A percentile compares a stretch with the other conserved stretches of the same genome.
phyloP scores from a whole-genome alignment of 1,140 invertebrate genomes.

The Leguminivora glycinivorella region DNA sequence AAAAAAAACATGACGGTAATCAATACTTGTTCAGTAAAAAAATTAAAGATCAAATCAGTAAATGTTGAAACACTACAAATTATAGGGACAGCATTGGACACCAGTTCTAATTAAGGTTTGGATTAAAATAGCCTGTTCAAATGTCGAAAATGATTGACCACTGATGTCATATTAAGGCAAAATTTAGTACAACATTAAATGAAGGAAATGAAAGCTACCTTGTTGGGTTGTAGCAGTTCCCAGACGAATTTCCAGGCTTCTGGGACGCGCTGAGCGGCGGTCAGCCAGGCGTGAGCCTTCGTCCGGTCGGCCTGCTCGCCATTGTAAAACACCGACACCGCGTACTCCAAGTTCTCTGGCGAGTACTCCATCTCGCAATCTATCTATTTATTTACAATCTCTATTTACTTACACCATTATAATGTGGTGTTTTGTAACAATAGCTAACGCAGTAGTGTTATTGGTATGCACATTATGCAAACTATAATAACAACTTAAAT shows the following conservation, averaged over 20 bases:
- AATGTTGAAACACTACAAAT: not conserved
- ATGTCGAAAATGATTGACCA: not conserved
- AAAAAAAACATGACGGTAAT: not conserved
- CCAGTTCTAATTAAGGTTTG: not conserved
- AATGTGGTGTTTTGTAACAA: conserved; percentile 6
- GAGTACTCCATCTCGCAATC: conserved; percentile 68
- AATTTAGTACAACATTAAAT: conserved; percentile 20
- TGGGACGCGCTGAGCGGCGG: conserved; percentile 87
- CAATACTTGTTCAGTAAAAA: not conserved
- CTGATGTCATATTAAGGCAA: not conserved
- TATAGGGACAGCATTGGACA: not conserved
- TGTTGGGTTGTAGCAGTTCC: conserved; percentile 88
- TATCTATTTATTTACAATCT: not conserved
- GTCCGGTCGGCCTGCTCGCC: conserved; percentile 80
- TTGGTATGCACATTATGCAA: not conserved
- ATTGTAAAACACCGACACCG: conserved; percentile 77
- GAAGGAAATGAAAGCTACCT: conserved; percentile 75
- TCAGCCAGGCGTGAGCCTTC: conserved; percentile 90
- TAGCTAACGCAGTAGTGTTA: not conserved
- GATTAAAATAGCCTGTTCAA: not conserved
- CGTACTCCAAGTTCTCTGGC: conserved; percentile 75
- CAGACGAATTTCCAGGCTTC: conserved; percentile 95
- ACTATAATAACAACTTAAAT: not conserved
- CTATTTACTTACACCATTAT: conserved; percentile 10
- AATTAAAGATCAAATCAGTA: conserved; percentile 1